Base-by-base conservation (phyloP, 2,888 invertebrate genomes). In the Coelinius sp. region DNA sequence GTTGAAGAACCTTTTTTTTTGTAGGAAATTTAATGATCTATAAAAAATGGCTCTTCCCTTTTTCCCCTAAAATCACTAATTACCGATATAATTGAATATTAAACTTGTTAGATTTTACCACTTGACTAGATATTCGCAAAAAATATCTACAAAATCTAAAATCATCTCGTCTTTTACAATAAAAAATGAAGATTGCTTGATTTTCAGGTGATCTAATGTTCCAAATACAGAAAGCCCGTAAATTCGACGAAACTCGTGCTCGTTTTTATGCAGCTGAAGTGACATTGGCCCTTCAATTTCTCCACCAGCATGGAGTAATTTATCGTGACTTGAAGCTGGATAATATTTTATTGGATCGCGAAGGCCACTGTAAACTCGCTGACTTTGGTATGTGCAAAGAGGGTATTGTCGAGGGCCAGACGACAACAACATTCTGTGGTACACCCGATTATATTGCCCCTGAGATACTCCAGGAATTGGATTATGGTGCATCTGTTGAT, bases 321-420 rank as follows among this genome's bases (percentile, higher is more conserved):
- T 99, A 99, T 90, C 95, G 99, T 86, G 99, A 99, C 92, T 91
- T 99, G 76, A 99, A 99, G 90, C 90, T 99, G 81, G 99, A 99
- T 90, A 99, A 99, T 90, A 99, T 99, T 85, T 90, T 99, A 83
- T 90, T 99, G 81, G 99, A 99, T 89, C 93, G 94, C 81, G 98
- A 98, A 83, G 98, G 98, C 0, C 97, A 97, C 88, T 96, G 96
- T 89, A 97, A 97, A 89, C 91, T 97, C 70, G 97, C 97, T 1
- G 97, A 97, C 89, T 97, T 97, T 88, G 99, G 99, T 84, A 98
- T 98, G 98, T 99, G 99, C 90, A 99, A 99, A 89, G 98, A 98
- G 89, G 95, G 95, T 66, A 97, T 98, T 83, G 86, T 91, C n/a
- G 96, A 96, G 79, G 97, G 96, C 25, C 92, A 92, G 68, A 94